phyloP scores from a whole-genome alignment of 1,140 invertebrate genomes.

The Drosophila guanche region DNA sequence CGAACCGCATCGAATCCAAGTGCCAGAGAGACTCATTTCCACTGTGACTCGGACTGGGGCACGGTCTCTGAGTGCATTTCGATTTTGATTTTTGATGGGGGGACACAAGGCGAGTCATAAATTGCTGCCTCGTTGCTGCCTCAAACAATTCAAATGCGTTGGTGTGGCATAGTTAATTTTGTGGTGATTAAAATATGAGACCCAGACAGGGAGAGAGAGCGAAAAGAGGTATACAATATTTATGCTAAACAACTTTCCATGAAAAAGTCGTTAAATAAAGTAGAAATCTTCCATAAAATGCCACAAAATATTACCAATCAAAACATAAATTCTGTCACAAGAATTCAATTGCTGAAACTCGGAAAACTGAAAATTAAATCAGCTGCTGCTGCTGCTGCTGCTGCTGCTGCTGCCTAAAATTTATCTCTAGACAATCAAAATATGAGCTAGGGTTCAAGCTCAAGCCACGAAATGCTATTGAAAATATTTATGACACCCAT shows the following conservation, averaged over 20 bases:
- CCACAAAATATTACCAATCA: slow-evolving; percentile 50
- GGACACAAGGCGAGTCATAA: slow-evolving; percentile 51
- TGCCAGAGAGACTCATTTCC: too few relatives aligned
- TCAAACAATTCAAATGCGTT: slow-evolving; percentile 55
- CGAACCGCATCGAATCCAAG: slow-evolving; percentile 24
- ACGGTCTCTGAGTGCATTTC: slow-evolving; percentile 49
- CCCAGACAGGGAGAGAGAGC: slow-evolving; percentile 18
- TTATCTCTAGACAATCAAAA: slow-evolving; percentile 59
- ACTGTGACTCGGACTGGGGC: background rate
- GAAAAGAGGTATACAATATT: background rate
- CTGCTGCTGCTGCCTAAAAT: slow-evolving; percentile 10
- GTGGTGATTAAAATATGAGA: slow-evolving; percentile 54
- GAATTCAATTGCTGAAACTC: slow-evolving; percentile 23
- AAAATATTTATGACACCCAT: slow-evolving; percentile 64
- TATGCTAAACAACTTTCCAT: slow-evolving; percentile 59
- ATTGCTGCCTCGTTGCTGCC: slow-evolving; percentile 53
- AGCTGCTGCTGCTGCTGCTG: slow-evolving; percentile 18
- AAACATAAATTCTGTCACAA: slow-evolving; percentile 43
- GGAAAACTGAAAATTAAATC: slow-evolving; percentile 45
- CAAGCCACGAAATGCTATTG: slow-evolving; percentile 46
- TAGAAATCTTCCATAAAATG: slow-evolving; percentile 38
- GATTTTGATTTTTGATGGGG: slow-evolving; percentile 43
- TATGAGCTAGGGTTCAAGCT: slow-evolving; percentile 62
- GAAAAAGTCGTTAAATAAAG: slow-evolving; percentile 35
- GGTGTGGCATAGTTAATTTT: slow-evolving; percentile 64